Percentiles rank a stretch among this genome's conserved stretches.
phyloP scores from a whole-genome alignment of 1,140 invertebrate genomes.

The Drosophila sulfurigaster region DNA sequence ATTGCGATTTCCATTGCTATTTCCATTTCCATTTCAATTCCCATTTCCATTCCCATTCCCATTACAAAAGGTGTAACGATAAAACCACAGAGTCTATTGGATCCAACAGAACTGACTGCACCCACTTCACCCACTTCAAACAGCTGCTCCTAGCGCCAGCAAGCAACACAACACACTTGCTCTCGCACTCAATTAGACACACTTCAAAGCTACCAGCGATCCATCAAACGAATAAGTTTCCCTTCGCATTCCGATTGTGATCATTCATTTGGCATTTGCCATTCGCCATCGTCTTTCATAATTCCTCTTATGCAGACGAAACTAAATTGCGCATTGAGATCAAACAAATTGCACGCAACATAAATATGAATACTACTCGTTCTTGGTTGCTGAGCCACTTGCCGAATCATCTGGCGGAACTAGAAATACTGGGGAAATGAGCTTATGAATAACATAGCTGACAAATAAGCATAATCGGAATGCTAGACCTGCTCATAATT shows the following conservation, averaged over 20 bases:
- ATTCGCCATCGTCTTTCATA: constrained; percentile 26
- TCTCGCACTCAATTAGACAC: constrained; percentile 62
- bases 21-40: constrained; percentile 43
- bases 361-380: constrained; percentile 61
- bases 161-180: neutral
- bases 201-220: constrained; percentile 67
- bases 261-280: constrained; percentile 19
- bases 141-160: constrained; percentile 34
- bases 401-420: constrained; percentile 10
- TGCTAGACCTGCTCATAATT: neutral
- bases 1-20: constrained; percentile 59
- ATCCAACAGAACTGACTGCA: constrained; percentile 28
- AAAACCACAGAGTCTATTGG: constrained; percentile 41
- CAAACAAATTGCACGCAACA: constrained; percentile 84
- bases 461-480: constrained; percentile 14
- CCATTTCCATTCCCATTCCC: constrained; percentile 50
- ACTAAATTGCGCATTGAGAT: constrained; percentile 75
- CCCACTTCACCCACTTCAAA: constrained; percentile 19
- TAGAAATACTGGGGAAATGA: constrained; percentile 39
- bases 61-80: constrained; percentile 32
- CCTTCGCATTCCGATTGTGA: constrained; percentile 5
- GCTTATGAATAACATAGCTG: constrained; percentile 47
- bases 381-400: constrained; percentile 23
- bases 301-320: constrained; percentile 63
- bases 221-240: constrained; percentile 61